Percentiles rank a stretch among this genome's conserved stretches.
Conservation (phyloP, 2,888 invertebrate genomes). For the Brachynemurus nebulosus region DNA sequence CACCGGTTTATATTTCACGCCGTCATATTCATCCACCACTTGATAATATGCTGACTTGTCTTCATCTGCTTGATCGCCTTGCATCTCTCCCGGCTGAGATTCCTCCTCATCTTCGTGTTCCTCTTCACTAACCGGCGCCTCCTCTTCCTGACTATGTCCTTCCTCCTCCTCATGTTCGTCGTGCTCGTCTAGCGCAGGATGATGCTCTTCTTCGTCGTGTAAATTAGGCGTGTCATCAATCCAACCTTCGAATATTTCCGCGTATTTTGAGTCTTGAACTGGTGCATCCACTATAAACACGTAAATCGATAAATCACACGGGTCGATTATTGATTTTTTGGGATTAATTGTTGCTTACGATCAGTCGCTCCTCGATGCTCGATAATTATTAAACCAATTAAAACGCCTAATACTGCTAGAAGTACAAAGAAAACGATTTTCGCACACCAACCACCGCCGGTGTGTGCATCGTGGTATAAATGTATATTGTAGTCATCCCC, state of each 20-base stretch:
- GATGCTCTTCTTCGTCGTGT: constrained; percentile 27
- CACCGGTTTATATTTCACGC: constrained; percentile 21
- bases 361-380: constrained; percentile 68
- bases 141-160: constrained; percentile 22
- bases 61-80: constrained; percentile 20
- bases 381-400: constrained; percentile 63
- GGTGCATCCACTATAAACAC: constrained; percentile 48
- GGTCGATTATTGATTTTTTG: too few relatives aligned
- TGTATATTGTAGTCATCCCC: constrained; percentile 62
- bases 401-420: constrained; percentile 52
- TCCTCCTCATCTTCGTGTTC: constrained; percentile 26
- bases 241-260: constrained; percentile 67
- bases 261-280: constrained; percentile 51
- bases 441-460: constrained; percentile 73
- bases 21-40: constrained; percentile 26
- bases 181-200: constrained; percentile 24
- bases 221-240: constrained; percentile 43
- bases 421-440: constrained; percentile 69
- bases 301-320: too few relatives aligned
- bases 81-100: constrained; percentile 21
- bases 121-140: constrained; percentile 22
- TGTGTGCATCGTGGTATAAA: constrained; percentile 58
- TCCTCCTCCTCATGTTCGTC: constrained; percentile 39
- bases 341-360: constrained; percentile 44
- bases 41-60: constrained; percentile 12